Percentiles rank a stretch among this genome's conserved stretches.
These are phyloP conservation scores for Thalpophila matura DNA, from an alignment of 2,888 invertebrate species.

Conservation along the genomic window DNA sequence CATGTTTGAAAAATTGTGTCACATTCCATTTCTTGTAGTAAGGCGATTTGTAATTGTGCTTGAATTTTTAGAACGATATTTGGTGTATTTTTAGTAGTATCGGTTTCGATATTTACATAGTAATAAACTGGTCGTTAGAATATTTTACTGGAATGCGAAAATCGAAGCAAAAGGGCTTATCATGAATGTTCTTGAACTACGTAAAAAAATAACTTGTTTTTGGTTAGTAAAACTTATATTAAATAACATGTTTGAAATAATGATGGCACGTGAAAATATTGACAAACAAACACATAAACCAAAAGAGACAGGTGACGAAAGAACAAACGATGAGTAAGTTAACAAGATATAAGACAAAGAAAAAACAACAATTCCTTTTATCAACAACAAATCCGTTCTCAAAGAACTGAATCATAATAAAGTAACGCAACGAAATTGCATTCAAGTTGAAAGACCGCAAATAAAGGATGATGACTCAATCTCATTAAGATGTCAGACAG, in stretches of 20 bases:
- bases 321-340: background rate
- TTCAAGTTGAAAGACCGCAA: constrained; percentile 37
- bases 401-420: constrained; percentile 10
- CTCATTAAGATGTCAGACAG: constrained; percentile 32
- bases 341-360: background rate
- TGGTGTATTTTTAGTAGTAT: too few species aligned
- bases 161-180: too few species aligned
- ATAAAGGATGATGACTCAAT: constrained; percentile 19
- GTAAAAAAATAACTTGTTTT: too few species aligned
- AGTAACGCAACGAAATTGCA: constrained; percentile 13
- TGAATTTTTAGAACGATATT: background rate
- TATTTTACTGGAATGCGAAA: too few species aligned
- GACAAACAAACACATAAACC: background rate
- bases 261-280: background rate
- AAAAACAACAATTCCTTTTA: background rate
- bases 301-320: background rate
- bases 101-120: background rate
- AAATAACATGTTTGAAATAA: background rate
- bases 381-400: background rate
- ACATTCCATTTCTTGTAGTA: background rate
- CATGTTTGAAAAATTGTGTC: constrained; percentile 15
- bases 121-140: too few species aligned
- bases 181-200: too few species aligned
- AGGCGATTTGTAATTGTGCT: background rate
- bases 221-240: background rate